A percentile compares a stretch with the other conserved stretches of the same genome.
Evolutionary conservation across 2,888 invertebrate species (phyloP).

Genomic region (Tachina grossa): DNA sequence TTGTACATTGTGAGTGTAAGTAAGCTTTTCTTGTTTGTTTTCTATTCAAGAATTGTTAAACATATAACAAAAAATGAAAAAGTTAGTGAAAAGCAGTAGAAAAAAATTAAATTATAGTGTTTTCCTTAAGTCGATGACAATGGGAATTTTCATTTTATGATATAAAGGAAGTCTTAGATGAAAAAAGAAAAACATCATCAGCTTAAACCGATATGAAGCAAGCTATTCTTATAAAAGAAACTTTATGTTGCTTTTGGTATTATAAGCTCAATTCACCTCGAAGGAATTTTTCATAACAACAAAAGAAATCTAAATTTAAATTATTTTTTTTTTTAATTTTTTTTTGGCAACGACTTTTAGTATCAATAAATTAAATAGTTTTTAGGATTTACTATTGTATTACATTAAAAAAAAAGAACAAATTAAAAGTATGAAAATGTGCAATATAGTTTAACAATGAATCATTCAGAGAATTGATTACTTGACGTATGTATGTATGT

Average conservation of each 20-base stretch:
- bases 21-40: slow-evolving; percentile 18
- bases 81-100: slow-evolving; percentile 36
- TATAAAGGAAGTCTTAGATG: slow-evolving; percentile 47
- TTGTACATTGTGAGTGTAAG: not conserved
- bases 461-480: slow-evolving; percentile 5
- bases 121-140: slow-evolving; percentile 66
- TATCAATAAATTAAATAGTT: slow-evolving; percentile 37
- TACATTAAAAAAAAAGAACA: not conserved
- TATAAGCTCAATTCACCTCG: slow-evolving; percentile 10
- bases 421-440: slow-evolving; percentile 36
- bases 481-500: too few species aligned
- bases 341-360: slow-evolving; percentile 34
- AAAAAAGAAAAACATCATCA: not conserved
- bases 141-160: slow-evolving; percentile 67
- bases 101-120: slow-evolving; percentile 66
- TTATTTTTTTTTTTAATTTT: slow-evolving; percentile 36
- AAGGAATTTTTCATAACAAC: slow-evolving; percentile 19
- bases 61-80: slow-evolving; percentile 50
- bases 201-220: not conserved
- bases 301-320: slow-evolving; percentile 48
- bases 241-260: slow-evolving; percentile 37
- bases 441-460: not conserved
- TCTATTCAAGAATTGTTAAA: slow-evolving; percentile 47
- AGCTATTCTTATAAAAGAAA: slow-evolving; percentile 16
- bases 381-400: slow-evolving; percentile 13